Base-by-base conservation (phyloP, 1,140 invertebrate genomes). In the Heliothis subflexa region DNA sequence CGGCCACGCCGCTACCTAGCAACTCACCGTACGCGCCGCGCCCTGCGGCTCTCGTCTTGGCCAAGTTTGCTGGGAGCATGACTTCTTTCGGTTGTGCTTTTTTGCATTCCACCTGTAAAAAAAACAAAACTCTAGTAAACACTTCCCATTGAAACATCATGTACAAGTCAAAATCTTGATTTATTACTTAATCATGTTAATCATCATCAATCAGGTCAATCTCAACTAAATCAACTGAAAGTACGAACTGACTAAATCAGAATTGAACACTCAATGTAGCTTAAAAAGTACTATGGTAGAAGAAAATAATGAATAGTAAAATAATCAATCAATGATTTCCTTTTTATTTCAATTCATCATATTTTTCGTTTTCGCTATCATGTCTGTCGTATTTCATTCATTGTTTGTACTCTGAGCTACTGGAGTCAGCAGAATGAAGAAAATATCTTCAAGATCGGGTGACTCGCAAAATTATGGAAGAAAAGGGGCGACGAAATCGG, bases 81-180 rank as follows among this genome's bases (percentile, higher is more conserved):
- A 99, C 99, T 96, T 99, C 99, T 96, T 99, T 99, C 76, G 99
- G 99, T 95, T 99, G 99, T 92, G 99, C 99, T 96, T 99, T 99
- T 97, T 99, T 99, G 96, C 99, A 99, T 96, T 99, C 99, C 95
- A 99, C 99, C 99, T 99, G 96, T 95, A 96, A 92, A 92, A 93
- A 89, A 82, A 55, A 55, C 18, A 33, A 16, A 47, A 40, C 16
- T 21, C 14, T 18, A 7, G 33, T 40, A 9, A 40, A 40, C 7
- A 40, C 0, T 40, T 40, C 9, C 5, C 9, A 40, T 40, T 40
- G 5, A 40, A 9, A 40, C 5, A 7, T 40, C 0, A 40, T 40
- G 33, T 9, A 40, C 4, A 7, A 0, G 33, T 40, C 3, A 7
- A 40, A 40, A 40, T 40, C 33, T 9, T 40, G 33, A 40, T 40